These are phyloP conservation scores for Drosophila nigromelanica DNA, from an alignment of 1,140 invertebrate species.

Conservation along the genomic window DNA sequence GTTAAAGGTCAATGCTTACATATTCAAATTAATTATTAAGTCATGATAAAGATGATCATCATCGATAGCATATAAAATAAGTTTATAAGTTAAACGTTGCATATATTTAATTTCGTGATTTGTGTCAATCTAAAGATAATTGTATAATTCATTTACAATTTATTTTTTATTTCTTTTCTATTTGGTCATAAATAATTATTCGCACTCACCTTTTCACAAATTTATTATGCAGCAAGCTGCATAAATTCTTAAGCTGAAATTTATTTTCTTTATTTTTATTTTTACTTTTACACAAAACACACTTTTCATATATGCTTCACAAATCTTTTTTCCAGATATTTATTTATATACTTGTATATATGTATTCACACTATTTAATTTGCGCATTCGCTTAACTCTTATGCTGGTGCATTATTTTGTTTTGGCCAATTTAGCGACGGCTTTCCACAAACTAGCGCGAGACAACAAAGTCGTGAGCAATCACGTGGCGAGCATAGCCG, in stretches of 20 bases:
- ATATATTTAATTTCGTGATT: not conserved
- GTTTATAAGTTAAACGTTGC: not conserved
- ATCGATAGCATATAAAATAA: not conserved
- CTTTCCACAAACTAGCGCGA: conserved; percentile 28
- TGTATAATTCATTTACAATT: not conserved
- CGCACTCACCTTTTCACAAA: conserved; percentile 38
- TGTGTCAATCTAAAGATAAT: not conserved
- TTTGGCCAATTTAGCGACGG: conserved; percentile 53
- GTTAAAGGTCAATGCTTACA: conserved; percentile 15
- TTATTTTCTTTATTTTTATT: not conserved
- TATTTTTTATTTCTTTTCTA: not conserved
- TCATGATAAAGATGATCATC: not conserved
- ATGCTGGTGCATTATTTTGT: conserved; percentile 5
- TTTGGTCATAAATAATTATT: not conserved
- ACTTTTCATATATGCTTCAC: not conserved
- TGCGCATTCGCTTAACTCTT: not conserved
- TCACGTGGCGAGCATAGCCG: conserved; percentile 60
- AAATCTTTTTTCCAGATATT: not conserved
- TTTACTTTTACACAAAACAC: conserved; percentile 11
- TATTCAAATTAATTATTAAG: conserved; percentile 4
- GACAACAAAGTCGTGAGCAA: conserved; percentile 17
- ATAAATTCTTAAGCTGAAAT: conserved; percentile 5
- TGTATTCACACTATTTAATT: not conserved
- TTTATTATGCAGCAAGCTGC: conserved; percentile 23
- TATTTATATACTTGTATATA: not conserved